phyloP scores from a whole-genome alignment of 2,113 vertebrate species.

The Phycodurus eques region DNA sequence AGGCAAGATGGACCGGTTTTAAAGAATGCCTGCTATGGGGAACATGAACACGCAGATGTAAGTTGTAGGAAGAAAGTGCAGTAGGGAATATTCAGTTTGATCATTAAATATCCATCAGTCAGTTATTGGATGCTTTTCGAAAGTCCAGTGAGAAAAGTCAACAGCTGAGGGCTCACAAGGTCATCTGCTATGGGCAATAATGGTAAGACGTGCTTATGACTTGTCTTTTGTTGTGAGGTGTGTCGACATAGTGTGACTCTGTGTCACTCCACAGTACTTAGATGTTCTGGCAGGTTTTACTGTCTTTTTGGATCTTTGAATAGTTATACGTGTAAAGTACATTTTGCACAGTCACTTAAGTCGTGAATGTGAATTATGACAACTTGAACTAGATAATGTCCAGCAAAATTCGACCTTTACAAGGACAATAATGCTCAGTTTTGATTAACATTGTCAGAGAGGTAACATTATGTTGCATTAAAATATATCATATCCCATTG shows the following conservation, averaged over 20 bases:
- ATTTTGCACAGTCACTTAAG: not conserved
- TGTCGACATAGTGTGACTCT: not conserved
- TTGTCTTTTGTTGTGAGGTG: not conserved
- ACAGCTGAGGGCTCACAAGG: slow-evolving; percentile 5
- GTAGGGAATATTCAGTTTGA: not conserved
- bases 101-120: not conserved
- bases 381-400: not conserved
- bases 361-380: not conserved
- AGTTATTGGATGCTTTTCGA: not conserved
- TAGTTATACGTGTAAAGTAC: not conserved
- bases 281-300: not conserved
- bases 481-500: not conserved
- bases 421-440: not conserved
- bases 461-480: not conserved
- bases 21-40: slow-evolving; percentile 58
- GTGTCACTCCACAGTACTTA: not conserved
- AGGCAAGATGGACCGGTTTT: slow-evolving; percentile 52
- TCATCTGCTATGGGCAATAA: slow-evolving; percentile 50
- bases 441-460: not conserved
- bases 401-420: not conserved
- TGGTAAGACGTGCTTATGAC: slow-evolving; percentile 40
- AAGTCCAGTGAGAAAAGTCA: slow-evolving; percentile 8
- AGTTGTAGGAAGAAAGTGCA: slow-evolving; percentile 2
- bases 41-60: slow-evolving; percentile 28
- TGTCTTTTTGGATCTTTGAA: not conserved